Evolutionary conservation across 2,888 invertebrate genomes (phyloP).

Genomic region (Penaeus monodon): DNA sequence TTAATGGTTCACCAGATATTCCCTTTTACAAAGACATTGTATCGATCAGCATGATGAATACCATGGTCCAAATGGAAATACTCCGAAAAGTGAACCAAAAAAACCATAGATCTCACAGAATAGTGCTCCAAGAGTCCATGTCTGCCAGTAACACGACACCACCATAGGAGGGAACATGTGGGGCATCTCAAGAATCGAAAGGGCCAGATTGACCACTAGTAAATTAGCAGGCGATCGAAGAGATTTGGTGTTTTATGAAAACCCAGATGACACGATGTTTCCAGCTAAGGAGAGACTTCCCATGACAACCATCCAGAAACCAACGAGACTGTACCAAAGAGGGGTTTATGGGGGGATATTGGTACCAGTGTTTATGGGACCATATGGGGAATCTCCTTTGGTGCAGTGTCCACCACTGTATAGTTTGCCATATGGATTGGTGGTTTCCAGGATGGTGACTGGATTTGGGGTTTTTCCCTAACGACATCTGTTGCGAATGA

Average conservation of each 20-base stretch:
- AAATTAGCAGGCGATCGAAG: slow-evolving; percentile 69
- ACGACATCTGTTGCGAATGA: too few relatives aligned
- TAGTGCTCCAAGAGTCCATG: slow-evolving; percentile 68
- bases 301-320: slow-evolving; percentile 45
- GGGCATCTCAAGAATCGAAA: slow-evolving; percentile 67
- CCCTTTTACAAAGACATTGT: slow-evolving; percentile 70
- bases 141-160: slow-evolving; percentile 69
- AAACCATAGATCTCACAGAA: slow-evolving; percentile 70
- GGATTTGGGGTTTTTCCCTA: too few relatives aligned
- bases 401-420: too few relatives aligned
- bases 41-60: slow-evolving; percentile 70
- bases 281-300: slow-evolving; percentile 58
- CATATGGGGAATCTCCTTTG: too few relatives aligned
- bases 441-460: too few relatives aligned
- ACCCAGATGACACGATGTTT: slow-evolving; percentile 55
- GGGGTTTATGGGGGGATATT: slow-evolving; percentile 56
- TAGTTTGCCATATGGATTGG: too few relatives aligned
- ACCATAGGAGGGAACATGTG: slow-evolving; percentile 67
- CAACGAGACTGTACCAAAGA: slow-evolving; percentile 56
- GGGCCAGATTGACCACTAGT: slow-evolving; percentile 69
- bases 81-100: slow-evolving; percentile 70
- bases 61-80: slow-evolving; percentile 69
- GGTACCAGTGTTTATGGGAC: slow-evolving; percentile 46
- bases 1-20: slow-evolving; percentile 66
- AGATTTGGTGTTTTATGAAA: slow-evolving; percentile 68